Conservation (phyloP, 2,888 invertebrate genomes). For the Polydrusus tereticollis region DNA sequence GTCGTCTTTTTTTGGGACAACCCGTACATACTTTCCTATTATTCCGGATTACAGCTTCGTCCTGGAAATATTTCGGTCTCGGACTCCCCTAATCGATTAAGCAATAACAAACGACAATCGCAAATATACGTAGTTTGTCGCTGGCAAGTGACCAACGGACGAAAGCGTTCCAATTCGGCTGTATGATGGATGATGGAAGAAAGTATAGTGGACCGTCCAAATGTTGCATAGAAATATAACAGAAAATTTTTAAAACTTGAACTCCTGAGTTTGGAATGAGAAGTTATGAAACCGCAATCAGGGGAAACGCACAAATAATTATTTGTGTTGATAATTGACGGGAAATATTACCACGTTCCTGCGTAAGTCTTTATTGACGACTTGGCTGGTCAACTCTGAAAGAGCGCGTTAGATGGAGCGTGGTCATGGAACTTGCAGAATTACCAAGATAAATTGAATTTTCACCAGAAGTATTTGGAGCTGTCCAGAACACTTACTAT, state of each 20-base stretch:
- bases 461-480: slow-evolving; percentile 66
- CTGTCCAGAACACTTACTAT: slow-evolving; percentile 60
- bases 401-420: slow-evolving; percentile 64
- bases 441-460: slow-evolving; percentile 67
- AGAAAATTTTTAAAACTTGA: no score
- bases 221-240: no score
- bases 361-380: background rate
- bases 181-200: slow-evolving; percentile 63
- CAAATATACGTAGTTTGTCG: slow-evolving; percentile 58
- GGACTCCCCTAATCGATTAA: slow-evolving; percentile 39
- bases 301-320: no score
- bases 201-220: slow-evolving; percentile 34
- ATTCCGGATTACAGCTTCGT: background rate
- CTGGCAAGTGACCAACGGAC: slow-evolving; percentile 67
- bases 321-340: no score
- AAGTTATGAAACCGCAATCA: no score
- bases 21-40: background rate
- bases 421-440: slow-evolving; percentile 64
- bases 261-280: no score
- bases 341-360: no score
- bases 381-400: slow-evolving; percentile 11
- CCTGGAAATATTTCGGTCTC: slow-evolving; percentile 23
- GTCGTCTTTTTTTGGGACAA: no score
- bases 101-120: slow-evolving; percentile 59
- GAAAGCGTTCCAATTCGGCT: slow-evolving; percentile 63